phyloP scores from a whole-genome alignment of 2,113 vertebrate genomes.

The Bufo gargarizans region DNA sequence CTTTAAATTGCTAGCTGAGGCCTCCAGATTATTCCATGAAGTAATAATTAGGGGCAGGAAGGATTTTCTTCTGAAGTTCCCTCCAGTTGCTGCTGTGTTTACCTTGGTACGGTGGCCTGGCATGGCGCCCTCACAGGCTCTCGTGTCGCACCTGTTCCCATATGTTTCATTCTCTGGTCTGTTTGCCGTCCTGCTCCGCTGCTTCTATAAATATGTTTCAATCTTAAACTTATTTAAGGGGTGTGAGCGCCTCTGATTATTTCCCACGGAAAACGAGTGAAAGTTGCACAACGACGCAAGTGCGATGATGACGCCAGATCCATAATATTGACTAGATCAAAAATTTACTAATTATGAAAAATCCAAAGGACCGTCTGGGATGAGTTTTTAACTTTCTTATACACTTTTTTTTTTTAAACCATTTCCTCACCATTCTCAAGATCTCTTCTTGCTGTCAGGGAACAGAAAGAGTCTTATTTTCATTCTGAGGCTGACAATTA shows the following conservation, averaged over 20 bases:
- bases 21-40: neutral
- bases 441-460: neutral
- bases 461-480: neutral
- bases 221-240: slow-evolving; percentile 33
- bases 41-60: neutral
- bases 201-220: slow-evolving; percentile 39
- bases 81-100: slow-evolving; percentile 11
- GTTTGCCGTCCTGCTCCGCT: slow-evolving; percentile 36
- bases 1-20: neutral
- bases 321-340: neutral
- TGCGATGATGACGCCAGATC: neutral
- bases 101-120: slow-evolving; percentile 4
- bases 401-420: too few relatives aligned
- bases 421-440: neutral
- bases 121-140: neutral
- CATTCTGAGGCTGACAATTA: too few relatives aligned
- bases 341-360: too few relatives aligned
- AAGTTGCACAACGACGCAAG: neutral
- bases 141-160: slow-evolving; percentile 48
- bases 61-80: neutral
- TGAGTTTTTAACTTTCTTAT: too few relatives aligned
- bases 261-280: slow-evolving; percentile 22
- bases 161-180: slow-evolving; percentile 28
- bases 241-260: neutral
- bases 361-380: too few relatives aligned